Evolutionary conservation across 2,113 vertebrate genomes (phyloP), one percentile per base, ranked within the genome.

Genomic region (Cervus canadensis): DNA sequence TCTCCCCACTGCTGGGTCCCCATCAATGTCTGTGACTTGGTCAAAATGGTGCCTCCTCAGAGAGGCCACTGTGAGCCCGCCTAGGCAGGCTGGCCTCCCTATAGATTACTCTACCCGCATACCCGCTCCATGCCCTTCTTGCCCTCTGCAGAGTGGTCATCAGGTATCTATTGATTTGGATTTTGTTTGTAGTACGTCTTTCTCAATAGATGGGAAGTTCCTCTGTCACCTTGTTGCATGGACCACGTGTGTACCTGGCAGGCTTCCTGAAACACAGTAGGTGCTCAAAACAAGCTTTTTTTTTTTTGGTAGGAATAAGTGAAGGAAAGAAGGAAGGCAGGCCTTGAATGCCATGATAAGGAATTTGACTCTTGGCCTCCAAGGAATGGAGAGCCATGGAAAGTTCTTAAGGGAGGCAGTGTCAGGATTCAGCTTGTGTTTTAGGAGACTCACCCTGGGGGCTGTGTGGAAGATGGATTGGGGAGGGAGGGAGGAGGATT

Each of bases 351-450:
- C 54, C 78, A 19, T 28, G 45, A 52, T 74, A 78, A 87, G 43
- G 87, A 86, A 95, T 88, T 82, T 67, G 45, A 87, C 92, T 79
- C 36, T 71, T 71, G 43, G 71, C 52, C 88, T 96, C 36, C 11
- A 76, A 89, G 94, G 82, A 52, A 43, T 48, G 36, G 85, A 64
- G 48, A 97, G 90, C 87, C 87, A 78, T 45, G 85, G 92, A 92
- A 96, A 36, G 54, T 95, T 92, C 89, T 96, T 85, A 50, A 93
- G 91, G 74, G 81, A 95, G 90, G 86, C 79, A 54, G 83, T 59
- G 93, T 95, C 79, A 84, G 96, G 59, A 85, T 96, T 89, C 94
- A 95, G 94, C 92, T 83, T 15, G 4, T 93, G 85, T 96, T 96
- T 94, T 87, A 64, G 78, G 85, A 97, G 94, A 50, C 95, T 96